These are phyloP conservation scores for Lophochroa leadbeateri DNA, from an alignment of 2,113 vertebrate genomes.

Conservation along the genomic window DNA sequence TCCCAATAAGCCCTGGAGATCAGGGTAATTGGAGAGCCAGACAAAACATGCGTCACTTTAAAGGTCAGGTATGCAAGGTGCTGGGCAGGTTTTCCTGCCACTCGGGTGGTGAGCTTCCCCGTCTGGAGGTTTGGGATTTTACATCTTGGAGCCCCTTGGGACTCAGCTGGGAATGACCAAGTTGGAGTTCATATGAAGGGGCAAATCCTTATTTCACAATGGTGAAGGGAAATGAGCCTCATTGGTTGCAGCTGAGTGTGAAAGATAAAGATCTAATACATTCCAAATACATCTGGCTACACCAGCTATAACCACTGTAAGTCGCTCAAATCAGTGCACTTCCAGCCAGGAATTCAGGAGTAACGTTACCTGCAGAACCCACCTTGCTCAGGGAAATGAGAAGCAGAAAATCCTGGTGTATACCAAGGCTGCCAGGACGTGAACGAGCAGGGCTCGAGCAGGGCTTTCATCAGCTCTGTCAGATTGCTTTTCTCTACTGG, in stretches of 20 bases:
- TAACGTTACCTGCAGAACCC: accelerated
- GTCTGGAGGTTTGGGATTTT: neutral
- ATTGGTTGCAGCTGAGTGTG: accelerated
- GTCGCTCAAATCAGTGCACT: accelerated
- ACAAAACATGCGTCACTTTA: neutral
- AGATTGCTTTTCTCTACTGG: accelerated
- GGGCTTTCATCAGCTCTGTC: accelerated
- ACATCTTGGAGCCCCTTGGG: neutral
- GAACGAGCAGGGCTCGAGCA: neutral
- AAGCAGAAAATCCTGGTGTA: neutral
- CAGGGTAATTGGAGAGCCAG: neutral
- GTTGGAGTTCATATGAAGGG: neutral
- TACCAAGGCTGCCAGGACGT: neutral
- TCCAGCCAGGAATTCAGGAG: accelerated
- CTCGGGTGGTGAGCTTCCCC: neutral
- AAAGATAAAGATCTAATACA: accelerated
- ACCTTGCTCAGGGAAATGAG: accelerated
- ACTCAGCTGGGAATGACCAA: neutral
- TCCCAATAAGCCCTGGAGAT: neutral
- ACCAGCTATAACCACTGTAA: neutral
- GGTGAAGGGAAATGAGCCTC: neutral
- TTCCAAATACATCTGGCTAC: neutral
- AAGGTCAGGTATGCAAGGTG: accelerated
- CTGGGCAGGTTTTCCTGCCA: neutral
- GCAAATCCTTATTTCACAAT: neutral